These are phyloP conservation scores for Conus betulinus DNA, from an alignment of 1,140 invertebrate genomes.

Conservation along the genomic window DNA sequence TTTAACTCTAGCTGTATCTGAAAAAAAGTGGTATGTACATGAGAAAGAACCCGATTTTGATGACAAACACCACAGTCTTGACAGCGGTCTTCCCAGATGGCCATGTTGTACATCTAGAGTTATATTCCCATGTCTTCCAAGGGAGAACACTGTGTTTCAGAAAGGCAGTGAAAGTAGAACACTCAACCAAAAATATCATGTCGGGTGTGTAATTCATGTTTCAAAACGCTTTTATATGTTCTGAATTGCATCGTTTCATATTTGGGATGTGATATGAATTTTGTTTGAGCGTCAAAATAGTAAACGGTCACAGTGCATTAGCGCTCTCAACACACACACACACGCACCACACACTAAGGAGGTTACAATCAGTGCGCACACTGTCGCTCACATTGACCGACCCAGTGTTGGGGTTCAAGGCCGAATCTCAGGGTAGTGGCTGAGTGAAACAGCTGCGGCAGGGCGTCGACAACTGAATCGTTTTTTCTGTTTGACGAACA, in stretches of 20 bases:
- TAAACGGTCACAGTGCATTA: too few species aligned
- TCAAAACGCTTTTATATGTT: neutral
- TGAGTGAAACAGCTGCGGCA: too few species aligned
- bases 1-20: neutral
- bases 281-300: too few species aligned
- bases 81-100: neutral
- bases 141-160: neutral
- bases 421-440: neutral
- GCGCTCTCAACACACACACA: too few species aligned
- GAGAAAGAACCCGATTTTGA: neutral
- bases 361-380: too few species aligned
- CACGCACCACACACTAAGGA: too few species aligned
- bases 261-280: too few species aligned
- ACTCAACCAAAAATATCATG: neutral
- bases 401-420: neutral
- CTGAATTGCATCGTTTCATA: too few species aligned
- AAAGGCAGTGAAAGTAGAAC: neutral
- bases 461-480: too few species aligned
- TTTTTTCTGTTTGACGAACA: neutral
- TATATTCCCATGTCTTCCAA: neutral
- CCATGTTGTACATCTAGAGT: neutral
- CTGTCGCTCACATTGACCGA: too few species aligned
- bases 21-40: neutral
- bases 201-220: neutral
- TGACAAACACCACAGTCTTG: neutral